Conservation (phyloP, 2,888 invertebrate genomes). For the Spodoptera littoralis region DNA sequence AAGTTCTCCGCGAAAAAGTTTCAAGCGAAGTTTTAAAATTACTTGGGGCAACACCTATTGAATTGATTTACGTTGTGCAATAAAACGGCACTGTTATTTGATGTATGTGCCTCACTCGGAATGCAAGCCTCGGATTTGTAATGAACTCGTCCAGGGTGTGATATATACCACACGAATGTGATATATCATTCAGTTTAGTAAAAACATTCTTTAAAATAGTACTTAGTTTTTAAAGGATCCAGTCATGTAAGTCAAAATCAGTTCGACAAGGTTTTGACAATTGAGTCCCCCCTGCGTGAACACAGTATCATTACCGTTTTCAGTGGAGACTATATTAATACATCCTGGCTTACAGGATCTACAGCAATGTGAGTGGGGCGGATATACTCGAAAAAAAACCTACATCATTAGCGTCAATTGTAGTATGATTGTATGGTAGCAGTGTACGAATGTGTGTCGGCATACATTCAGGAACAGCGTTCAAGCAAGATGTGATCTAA, state of each 20-base stretch:
- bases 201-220: conserved; percentile 28
- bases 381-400: conserved; percentile 36
- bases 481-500: conserved; percentile 59
- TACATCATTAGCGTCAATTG: conserved; percentile 24
- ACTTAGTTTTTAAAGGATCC: conserved; percentile 3
- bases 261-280: conserved; percentile 40
- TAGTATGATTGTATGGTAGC: neutral
- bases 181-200: conserved; percentile 21
- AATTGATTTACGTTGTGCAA: conserved; percentile 71
- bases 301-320: conserved; percentile 38
- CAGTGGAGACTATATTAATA: conserved; percentile 48
- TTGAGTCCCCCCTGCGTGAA: conserved; percentile 41
- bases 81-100: conserved; percentile 67
- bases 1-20: conserved; percentile 75
- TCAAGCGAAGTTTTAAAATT: conserved; percentile 71
- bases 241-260: conserved; percentile 16
- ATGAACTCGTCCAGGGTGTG: conserved; percentile 37
- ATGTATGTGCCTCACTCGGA: conserved; percentile 61
- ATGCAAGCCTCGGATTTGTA: conserved; percentile 50
- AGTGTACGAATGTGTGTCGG: conserved; percentile 1
- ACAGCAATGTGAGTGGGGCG: conserved; percentile 19
- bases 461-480: conserved; percentile 24
- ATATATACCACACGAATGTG: conserved; percentile 6
- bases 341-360: conserved; percentile 50
- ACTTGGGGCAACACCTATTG: conserved; percentile 71